A percentile compares a stretch with the other conserved stretches of the same genome.
These are phyloP conservation scores for Metacarcinus magister DNA, from an alignment of 2,888 invertebrate species.

Conservation along the genomic window DNA sequence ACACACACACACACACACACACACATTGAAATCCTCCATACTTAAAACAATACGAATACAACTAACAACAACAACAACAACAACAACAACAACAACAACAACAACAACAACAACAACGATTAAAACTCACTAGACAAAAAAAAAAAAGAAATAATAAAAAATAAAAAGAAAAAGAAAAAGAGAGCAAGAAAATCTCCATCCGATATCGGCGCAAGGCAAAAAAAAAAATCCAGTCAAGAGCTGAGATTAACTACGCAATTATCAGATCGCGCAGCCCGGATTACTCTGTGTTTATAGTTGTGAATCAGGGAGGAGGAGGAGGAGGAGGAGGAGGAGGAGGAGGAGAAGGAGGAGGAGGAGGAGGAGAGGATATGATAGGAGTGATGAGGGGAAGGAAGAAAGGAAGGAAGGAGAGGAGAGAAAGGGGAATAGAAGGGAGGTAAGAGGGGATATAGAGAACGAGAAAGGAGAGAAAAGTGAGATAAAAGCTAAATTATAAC, in stretches of 20 bases:
- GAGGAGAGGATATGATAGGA: background rate
- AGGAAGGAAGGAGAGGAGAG: background rate
- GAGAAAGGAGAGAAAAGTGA: no score
- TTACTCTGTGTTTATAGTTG: background rate
- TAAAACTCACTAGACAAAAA: background rate
- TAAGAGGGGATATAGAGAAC: no score
- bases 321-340: background rate
- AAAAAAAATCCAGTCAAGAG: background rate
- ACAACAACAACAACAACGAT: background rate
- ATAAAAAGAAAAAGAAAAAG: no score
- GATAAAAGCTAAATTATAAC: no score
- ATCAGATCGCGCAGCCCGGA: background rate
- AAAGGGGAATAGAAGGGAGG: background rate
- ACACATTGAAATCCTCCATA: no score
- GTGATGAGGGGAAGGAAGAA: background rate
- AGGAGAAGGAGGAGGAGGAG: background rate
- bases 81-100: background rate
- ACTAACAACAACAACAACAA: background rate
- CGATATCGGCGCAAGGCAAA: background rate
- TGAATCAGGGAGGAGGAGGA: background rate
- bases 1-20: no score
- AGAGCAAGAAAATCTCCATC: background rate
- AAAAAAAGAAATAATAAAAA: no score
- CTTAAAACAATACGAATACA: no score
- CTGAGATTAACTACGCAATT: background rate